Evolutionary conservation across 2,797 vertebrate genomes (phyloP), one percentile per base, ranked within the genome.

Genomic region (Vireo griseus): DNA sequence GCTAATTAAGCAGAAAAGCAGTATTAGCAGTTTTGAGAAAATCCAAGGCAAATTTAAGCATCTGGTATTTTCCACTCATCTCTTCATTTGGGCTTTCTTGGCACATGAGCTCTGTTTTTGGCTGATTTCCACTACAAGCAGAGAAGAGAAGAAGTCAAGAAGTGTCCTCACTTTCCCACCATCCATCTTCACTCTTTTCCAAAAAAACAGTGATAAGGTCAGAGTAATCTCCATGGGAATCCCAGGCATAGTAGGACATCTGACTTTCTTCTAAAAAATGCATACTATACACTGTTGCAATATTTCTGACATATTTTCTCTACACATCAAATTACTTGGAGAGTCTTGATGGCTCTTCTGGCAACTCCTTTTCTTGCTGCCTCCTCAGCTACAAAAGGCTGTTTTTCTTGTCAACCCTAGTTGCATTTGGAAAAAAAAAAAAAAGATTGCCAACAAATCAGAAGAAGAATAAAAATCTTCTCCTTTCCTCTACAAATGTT

Each of bases 101-200:
- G 73, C 90, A 66, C 69, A 66, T 73, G 76, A 96, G 92, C 77
- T 96, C 85, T 84, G 31, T 69, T 78, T 92, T 78, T 96, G 95
- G 96, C 89, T 61, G 76, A 50, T 67, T 92, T 91, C 96, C 95
- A 95, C 52, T 76, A 76, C 69, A 94, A 96, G 76, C 91, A 96
- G 73, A 83, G 54, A 62, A 47, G 20, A 81, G 62, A 45, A 75
- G 57, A 94, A 95, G 81, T 96, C 92, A 93, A 87, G 88, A 82
- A 61, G 77, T 93, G 76, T 86, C 87, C 79, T 94, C 37, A 20
- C 73, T 91, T 94, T 94, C 95, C 91, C 90, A 96, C 89, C 89
- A 79, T 59, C 48, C 29, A 1, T 78, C 52, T 42, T 81, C 25
- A n/a, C 44, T 91, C 48, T 82, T 67, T 58, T 78, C 61, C 40